A percentile compares a stretch with the other conserved stretches of the same genome.
Evolutionary conservation across 2,797 vertebrate species (phyloP).

Genomic region (Amblyopsis hoosieri): DNA sequence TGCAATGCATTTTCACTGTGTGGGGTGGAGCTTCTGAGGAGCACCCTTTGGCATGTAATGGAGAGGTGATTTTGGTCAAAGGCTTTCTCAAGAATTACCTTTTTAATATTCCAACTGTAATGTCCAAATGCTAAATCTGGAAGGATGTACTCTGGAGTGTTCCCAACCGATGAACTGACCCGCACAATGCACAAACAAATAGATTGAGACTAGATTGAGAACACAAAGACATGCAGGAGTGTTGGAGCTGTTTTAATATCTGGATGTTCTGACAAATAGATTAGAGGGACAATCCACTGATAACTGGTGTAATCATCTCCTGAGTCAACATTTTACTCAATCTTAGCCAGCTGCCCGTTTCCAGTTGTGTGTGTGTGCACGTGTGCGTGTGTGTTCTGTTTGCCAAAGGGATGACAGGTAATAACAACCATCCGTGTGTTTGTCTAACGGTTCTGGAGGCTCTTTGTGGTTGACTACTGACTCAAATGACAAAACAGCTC

Average conservation of each 20-base stretch:
- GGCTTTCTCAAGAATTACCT: too few species aligned
- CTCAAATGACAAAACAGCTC: slow-evolving; percentile 25
- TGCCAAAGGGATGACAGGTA: slow-evolving; percentile 56
- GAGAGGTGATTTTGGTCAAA: too few species aligned
- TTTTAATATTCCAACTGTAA: too few species aligned
- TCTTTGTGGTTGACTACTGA: slow-evolving; percentile 36
- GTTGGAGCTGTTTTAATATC: slow-evolving; percentile 13
- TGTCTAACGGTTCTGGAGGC: slow-evolving; percentile 50
- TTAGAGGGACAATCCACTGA: slow-evolving; percentile 44
- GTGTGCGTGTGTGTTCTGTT: slow-evolving; percentile 38
- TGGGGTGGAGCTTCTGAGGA: too few species aligned
- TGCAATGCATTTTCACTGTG: too few species aligned
- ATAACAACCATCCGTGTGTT: slow-evolving; percentile 45
- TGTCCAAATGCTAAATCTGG: too few species aligned
- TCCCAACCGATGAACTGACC: too few species aligned
- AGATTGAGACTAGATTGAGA: too few species aligned
- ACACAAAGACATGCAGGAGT: background rate
- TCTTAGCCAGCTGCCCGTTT: slow-evolving; percentile 36
- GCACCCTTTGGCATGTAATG: too few species aligned
- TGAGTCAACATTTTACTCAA: slow-evolving; percentile 60
- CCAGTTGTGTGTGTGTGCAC: slow-evolving; percentile 21
- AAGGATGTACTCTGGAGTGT: too few species aligned
- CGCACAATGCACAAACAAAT: background rate
- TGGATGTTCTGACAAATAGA: slow-evolving; percentile 38
- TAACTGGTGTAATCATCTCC: slow-evolving; percentile 56